Evolutionary conservation across 1,140 invertebrate genomes (phyloP), one percentile per base, ranked within the genome.

Genomic region (Conopomorpha cramerella): DNA sequence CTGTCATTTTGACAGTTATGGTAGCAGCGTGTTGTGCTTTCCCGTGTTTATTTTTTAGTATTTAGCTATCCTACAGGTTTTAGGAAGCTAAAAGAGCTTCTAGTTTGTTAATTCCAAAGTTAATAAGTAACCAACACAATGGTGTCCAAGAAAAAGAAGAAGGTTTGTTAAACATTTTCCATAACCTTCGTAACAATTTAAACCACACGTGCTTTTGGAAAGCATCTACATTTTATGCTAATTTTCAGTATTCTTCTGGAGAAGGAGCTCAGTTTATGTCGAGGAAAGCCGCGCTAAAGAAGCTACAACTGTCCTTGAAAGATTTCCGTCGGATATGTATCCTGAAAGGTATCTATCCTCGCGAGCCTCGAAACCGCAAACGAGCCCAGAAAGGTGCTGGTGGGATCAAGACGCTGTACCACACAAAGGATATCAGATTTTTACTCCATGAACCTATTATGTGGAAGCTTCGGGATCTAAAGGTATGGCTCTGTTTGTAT

Each of bases 261-360:
- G 93, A 96, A 58, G 96, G 92, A 38, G 85, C 89, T 0, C 87
- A 90, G 34, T 99, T 94, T 76, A 88, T 99, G 44, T 89, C 92
- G 0, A 85, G 97, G 46, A 93, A 90, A 58, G 84, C 89, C 40
- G 96, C 97, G 1, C 58, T 99, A 23, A 93, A 90, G 51, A 97
- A 95, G 60, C 78, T 99, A 12, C 97, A 99, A 60, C 66, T 99
- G 1, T 90, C 89, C 16, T 79, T 99, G 8, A 94, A 93, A 65
- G 89, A 91, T 59, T 93, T 92, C 59, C 84, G 96, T 36, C 84
- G 90, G 44, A 72, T 99, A 64, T 99, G 96, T 61, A 98, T 99
- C 50, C 60, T 99, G 3, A 99, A 99, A 82, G 97, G 98, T 1
- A 96, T 99, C 38, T 99, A 99, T 79, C 98, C 98, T 6, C 84